phyloP scores from a whole-genome alignment of 2,888 invertebrate genomes.

The Nymphalis polychloros region DNA sequence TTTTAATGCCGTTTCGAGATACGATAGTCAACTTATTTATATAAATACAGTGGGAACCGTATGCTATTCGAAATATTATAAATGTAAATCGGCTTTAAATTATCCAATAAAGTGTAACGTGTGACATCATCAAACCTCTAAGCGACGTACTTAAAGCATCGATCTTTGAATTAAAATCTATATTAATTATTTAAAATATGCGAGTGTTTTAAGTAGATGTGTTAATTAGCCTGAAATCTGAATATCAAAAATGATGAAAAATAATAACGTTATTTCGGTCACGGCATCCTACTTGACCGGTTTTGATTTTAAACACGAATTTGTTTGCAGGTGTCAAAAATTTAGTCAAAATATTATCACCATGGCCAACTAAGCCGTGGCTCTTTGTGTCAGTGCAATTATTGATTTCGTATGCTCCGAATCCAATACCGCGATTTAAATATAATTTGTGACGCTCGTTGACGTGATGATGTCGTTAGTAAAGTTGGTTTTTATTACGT shows the following conservation, averaged over 20 bases:
- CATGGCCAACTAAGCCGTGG: constrained; percentile 48
- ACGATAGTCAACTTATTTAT: neutral
- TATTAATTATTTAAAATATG: constrained; percentile 15
- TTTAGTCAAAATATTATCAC: constrained; percentile 46
- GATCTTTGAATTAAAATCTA: constrained; percentile 13
- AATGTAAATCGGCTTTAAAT: neutral
- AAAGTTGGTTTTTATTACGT: constrained; percentile 58
- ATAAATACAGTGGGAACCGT: neutral
- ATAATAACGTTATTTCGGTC: constrained; percentile 13
- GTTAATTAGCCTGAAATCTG: constrained; percentile 20
- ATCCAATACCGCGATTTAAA: constrained; percentile 69
- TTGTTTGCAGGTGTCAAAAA: constrained; percentile 56
- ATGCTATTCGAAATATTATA: neutral
- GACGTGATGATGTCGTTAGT: constrained; percentile 72
- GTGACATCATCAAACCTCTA: neutral
- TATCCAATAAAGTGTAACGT: neutral
- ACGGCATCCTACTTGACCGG: constrained; percentile 31
- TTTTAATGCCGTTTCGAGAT: constrained; percentile 22
- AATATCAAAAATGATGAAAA: constrained; percentile 16
- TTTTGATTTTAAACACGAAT: constrained; percentile 29
- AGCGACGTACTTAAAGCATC: neutral
- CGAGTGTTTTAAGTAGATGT: constrained; percentile 4
- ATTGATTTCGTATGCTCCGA: constrained; percentile 75
- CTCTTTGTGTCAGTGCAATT: constrained; percentile 64
- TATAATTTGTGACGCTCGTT: constrained; percentile 72